phyloP scores from a whole-genome alignment of 1,140 invertebrate species.

The Mesaphorura yosii region DNA sequence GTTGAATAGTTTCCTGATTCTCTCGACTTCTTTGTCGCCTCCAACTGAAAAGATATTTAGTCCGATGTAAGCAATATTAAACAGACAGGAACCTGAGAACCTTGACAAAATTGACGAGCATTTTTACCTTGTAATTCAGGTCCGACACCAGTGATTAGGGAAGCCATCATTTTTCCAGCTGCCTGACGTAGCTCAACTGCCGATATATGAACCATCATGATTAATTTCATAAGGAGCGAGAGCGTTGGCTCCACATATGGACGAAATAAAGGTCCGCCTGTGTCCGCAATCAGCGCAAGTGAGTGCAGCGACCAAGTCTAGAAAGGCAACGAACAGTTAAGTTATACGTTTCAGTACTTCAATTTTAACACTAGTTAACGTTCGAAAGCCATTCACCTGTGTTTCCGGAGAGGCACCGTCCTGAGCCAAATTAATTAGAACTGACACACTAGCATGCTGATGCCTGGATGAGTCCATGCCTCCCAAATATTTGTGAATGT shows the following conservation, averaged over 20 bases:
- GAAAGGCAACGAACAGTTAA: background rate
- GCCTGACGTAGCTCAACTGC: constrained; percentile 88
- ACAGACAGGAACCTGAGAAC: background rate
- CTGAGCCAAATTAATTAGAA: constrained; percentile 84
- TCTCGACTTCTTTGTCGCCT: constrained; percentile 23
- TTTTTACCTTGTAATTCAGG: constrained; percentile 82
- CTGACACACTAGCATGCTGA: constrained; percentile 83
- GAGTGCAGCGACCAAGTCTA: constrained; percentile 94
- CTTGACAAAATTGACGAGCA: too few relatives aligned
- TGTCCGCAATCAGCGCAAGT: constrained; percentile 87
- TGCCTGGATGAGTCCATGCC: constrained; percentile 85
- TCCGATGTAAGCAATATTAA: background rate
- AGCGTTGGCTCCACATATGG: constrained; percentile 91
- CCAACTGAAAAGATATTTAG: constrained; percentile 32
- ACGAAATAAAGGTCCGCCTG: constrained; percentile 95
- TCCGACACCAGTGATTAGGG: constrained; percentile 92
- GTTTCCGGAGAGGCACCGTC: constrained; percentile 78
- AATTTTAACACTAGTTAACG: background rate
- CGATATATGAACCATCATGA: constrained; percentile 77
- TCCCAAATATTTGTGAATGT: constrained; percentile 78
- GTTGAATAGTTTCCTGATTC: constrained; percentile 28
- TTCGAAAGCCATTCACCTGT: constrained; percentile 50
- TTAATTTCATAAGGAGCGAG: constrained; percentile 72
- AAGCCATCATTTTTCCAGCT: constrained; percentile 83
- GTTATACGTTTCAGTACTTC: background rate